phyloP scores from a whole-genome alignment of 1,140 invertebrate genomes.

The Anastatus disparis region DNA sequence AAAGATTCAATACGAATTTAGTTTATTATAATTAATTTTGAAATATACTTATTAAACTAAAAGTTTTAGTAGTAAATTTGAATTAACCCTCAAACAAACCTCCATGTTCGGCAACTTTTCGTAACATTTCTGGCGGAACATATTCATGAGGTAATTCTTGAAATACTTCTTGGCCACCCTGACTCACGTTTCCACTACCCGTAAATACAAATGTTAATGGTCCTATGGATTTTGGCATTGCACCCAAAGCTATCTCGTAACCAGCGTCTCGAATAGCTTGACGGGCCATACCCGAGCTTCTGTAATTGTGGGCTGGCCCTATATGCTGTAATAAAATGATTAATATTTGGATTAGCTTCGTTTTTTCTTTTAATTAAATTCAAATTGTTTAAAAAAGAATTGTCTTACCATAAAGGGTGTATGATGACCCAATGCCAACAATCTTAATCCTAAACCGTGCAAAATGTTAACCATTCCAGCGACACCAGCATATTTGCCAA shows the following conservation, averaged over 20 bases:
- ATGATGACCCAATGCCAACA: constrained; percentile 96
- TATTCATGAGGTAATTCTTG: constrained; percentile 98
- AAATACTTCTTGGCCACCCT: constrained; percentile 98
- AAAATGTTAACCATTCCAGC: constrained; percentile 99
- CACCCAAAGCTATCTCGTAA: constrained; percentile 96
- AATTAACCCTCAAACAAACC: constrained; percentile 67
- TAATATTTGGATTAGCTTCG: no score
- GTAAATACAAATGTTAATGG: constrained; percentile 98
- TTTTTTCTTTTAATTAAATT: no score
- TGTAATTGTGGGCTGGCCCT: constrained; percentile 97
- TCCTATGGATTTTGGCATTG: constrained; percentile 98
- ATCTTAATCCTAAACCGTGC: constrained; percentile 92
- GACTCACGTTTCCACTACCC: constrained; percentile 86
- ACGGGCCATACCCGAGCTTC: constrained; percentile 95
- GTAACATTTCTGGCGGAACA: constrained; percentile 92
- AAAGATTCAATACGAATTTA: background rate
- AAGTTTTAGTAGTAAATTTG: background rate
- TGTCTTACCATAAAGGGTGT: constrained; percentile 94
- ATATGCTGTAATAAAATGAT: constrained; percentile 88
- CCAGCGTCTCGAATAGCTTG: constrained; percentile 97
- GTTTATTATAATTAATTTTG: background rate
- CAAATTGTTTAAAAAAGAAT: no score
- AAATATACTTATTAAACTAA: no score
- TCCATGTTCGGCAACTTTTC: constrained; percentile 96
- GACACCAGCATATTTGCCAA: constrained; percentile 98